A percentile compares a stretch with the other conserved stretches of the same genome.
phyloP scores from a whole-genome alignment of 1,140 invertebrate species.

The Phortica variegata region DNA sequence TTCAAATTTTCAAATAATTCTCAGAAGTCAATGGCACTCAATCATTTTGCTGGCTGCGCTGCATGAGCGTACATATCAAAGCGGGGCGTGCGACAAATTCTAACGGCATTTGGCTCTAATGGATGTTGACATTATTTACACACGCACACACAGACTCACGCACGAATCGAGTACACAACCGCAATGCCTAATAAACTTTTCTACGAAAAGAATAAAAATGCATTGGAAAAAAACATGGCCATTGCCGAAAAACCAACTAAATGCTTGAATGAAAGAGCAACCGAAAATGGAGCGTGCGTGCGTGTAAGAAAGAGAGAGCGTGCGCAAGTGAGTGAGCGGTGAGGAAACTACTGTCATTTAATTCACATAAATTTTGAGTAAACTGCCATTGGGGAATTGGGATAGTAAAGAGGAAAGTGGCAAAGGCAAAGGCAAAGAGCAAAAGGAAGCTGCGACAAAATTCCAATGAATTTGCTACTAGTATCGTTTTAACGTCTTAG shows the following conservation, averaged over 20 bases:
- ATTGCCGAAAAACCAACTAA: too few species aligned
- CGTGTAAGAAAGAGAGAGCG: neutral
- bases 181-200: too few species aligned
- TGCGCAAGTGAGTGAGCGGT: constrained; percentile 1
- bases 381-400: constrained; percentile 50
- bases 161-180: too few species aligned
- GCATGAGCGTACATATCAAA: neutral
- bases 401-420: too few species aligned
- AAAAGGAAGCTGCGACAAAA: constrained; percentile 38
- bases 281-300: neutral
- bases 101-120: constrained; percentile 50
- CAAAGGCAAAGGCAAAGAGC: constrained; percentile 43
- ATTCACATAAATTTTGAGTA: constrained; percentile 48
- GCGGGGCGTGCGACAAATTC: constrained; percentile 46
- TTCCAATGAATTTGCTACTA: constrained; percentile 46
- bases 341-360: constrained; percentile 28
- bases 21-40: constrained; percentile 42
- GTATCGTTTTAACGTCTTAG: constrained; percentile 25
- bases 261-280: too few species aligned
- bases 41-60: constrained; percentile 34
- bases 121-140: constrained; percentile 47
- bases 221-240: too few species aligned
- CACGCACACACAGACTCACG: too few species aligned
- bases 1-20: constrained; percentile 34
- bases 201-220: too few species aligned